Evolutionary conservation across 2,888 invertebrate species (phyloP), one percentile per base, ranked within the genome.

Genomic region (Mimachlamys varia): DNA sequence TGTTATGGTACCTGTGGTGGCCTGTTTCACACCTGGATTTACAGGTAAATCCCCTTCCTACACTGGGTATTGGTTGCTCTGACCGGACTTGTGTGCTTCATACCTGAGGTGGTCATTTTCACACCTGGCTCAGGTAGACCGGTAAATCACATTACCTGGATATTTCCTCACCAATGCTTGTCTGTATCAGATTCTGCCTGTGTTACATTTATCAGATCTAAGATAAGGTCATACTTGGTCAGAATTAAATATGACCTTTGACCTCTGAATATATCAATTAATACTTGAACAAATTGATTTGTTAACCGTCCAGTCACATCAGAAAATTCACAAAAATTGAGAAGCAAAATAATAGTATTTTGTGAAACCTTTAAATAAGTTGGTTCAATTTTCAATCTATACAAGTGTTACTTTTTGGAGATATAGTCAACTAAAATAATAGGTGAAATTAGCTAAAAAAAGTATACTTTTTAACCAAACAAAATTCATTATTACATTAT

Each of bases 21-120:
- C 12, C 12, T 27, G 13, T 33, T 76, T 76, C 76, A 76, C 76
- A 76, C 76, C 76, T 76, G 76, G 27, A 33, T 33, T 58, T 76
- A 76, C 76, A 76, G 76, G 76, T 76, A 76, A 19, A 12, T 33
- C 13, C 53, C 19, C 53, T 53, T 17, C n/a, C 53, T 19, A 13
- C 19, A 62, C n/a, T 27, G 13, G n/a, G 7, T 15, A 76, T 2
- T 76, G 76, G 76, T 33, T 33, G 76, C 33, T 15, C 33, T 76
- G 76, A 76, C 76, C 27, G 7, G 33, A 76, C 76, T 76, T 76
- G 76, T 76, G 62, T n/a, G 76, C 0, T 76, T 76, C 76, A 10
- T 76, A 76, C 76, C 33, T 76, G 76, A 76, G 33, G 33, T 76
- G 76, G 76, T 76, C 76, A 76, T 33, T 76, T 76, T 76, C 76